Conservation (phyloP, 2,797 vertebrate species). For the Aythya fuligula region DNA sequence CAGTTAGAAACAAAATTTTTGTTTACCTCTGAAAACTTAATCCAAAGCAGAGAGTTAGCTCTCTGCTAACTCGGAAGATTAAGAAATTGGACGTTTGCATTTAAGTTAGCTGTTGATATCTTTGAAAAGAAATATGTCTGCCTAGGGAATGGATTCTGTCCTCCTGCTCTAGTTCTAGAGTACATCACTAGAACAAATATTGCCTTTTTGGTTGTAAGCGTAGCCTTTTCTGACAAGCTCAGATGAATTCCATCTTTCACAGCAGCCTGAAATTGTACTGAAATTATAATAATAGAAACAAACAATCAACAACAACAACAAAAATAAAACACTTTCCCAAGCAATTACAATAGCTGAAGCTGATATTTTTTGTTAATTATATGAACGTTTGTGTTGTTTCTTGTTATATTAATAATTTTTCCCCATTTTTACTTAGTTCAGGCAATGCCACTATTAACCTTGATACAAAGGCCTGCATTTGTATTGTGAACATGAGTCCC, state of each 20-base stretch:
- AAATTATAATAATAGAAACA: not conserved
- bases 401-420: not conserved
- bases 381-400: accelerated
- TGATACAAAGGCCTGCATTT: not conserved
- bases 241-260: not conserved
- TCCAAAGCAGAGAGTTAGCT: not conserved
- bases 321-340: accelerated
- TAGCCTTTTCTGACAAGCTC: not conserved
- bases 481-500: not conserved
- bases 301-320: too few relatives aligned
- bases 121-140: not conserved
- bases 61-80: not conserved
- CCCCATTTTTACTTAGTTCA: not conserved
- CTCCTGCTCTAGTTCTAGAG: not conserved
- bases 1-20: not conserved
- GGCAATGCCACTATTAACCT: not conserved
- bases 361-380: not conserved
- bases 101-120: not conserved
- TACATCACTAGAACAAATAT: not conserved
- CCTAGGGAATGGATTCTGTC: not conserved
- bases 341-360: not conserved
- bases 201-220: not conserved
- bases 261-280: not conserved
- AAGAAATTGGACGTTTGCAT: not conserved
- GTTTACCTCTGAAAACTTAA: not conserved